Conservation (phyloP, 2,888 invertebrate genomes). For the Ametastegia equiseti region DNA sequence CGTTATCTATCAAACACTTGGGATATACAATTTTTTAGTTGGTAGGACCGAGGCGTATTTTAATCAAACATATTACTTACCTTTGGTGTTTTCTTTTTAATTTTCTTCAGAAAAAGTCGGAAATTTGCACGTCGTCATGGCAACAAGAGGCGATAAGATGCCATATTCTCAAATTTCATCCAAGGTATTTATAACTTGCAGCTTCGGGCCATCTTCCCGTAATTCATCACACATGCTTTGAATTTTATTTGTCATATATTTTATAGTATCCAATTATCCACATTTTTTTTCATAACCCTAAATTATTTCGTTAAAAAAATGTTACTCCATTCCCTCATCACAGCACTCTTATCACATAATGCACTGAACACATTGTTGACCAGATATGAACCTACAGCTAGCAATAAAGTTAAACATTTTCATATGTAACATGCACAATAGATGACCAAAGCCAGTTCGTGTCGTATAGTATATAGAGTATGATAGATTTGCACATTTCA, state of each 20-base stretch:
- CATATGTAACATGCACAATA: background rate
- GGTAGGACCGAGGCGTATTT: slow-evolving; percentile 20
- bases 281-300: background rate
- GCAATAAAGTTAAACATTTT: background rate
- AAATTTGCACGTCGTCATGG: slow-evolving; percentile 71
- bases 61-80: slow-evolving; percentile 32
- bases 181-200: slow-evolving; percentile 46
- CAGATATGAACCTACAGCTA: background rate
- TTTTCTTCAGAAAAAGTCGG: slow-evolving; percentile 67
- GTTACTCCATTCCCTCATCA: background rate
- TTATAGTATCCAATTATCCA: slow-evolving; percentile 1
- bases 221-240: slow-evolving; percentile 10
- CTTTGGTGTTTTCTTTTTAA: slow-evolving; percentile 46
- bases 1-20: slow-evolving; percentile 3
- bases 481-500: background rate
- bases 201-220: slow-evolving; percentile 40
- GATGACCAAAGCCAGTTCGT: background rate
- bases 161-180: slow-evolving; percentile 34
- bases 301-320: background rate
- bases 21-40: slow-evolving; percentile 10
- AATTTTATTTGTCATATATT: background rate
- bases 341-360: background rate
- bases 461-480: background rate
- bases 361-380: background rate
- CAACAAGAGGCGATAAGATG: slow-evolving; percentile 70